phyloP scores from a whole-genome alignment of 2,113 vertebrate species.

The Nanorana parkeri region DNA sequence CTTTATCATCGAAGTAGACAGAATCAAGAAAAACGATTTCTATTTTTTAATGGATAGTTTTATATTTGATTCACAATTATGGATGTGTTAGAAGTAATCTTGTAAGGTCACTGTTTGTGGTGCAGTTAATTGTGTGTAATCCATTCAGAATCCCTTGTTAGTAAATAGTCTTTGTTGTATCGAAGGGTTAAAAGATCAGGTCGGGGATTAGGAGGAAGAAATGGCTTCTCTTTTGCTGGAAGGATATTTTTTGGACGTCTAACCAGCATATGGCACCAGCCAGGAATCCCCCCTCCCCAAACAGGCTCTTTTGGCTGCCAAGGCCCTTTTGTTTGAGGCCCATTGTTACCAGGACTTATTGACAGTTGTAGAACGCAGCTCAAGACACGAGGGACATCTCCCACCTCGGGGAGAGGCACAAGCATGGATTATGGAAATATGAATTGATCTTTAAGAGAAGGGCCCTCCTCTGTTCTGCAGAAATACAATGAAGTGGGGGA shows the following conservation, averaged over 20 bases:
- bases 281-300: conserved; percentile 65
- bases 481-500: conserved; percentile 70
- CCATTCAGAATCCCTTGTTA: neutral
- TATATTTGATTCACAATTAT: no score
- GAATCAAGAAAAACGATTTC: neutral
- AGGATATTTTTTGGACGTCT: conserved; percentile 39
- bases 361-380: conserved; percentile 96
- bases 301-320: conserved; percentile 76
- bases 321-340: conserved; percentile 92
- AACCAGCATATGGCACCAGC: conserved; percentile 93
- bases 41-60: no score
- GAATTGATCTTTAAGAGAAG: conserved; percentile 91
- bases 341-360: conserved; percentile 94
- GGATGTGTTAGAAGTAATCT: no score
- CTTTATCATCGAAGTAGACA: neutral
- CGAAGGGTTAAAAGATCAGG: conserved; percentile 36
- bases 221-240: conserved; percentile 22
- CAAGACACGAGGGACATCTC: conserved; percentile 89
- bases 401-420: conserved; percentile 94
- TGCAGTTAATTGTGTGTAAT: neutral
- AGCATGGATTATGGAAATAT: conserved; percentile 99
- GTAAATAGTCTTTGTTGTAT: conserved; percentile 2
- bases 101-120: neutral
- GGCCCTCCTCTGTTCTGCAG: conserved; percentile 59
- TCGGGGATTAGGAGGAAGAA: conserved; percentile 23